These are phyloP conservation scores for Habrosyne pyritoides DNA, from an alignment of 2,888 invertebrate genomes.

Conservation along the genomic window DNA sequence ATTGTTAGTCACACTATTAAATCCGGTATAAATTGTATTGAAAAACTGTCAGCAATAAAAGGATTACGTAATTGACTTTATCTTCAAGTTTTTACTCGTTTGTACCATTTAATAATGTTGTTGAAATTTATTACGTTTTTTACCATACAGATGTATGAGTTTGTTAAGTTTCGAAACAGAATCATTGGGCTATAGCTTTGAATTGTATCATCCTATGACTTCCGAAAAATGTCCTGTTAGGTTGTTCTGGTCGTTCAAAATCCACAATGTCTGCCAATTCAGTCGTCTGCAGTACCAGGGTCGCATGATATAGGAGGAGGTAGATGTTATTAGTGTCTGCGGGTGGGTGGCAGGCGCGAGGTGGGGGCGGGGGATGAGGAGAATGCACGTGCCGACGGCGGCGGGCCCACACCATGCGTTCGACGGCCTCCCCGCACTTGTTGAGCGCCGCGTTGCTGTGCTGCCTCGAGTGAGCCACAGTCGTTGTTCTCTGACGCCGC, in stretches of 20 bases:
- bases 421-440: constrained; percentile 71
- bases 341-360: constrained; percentile 35
- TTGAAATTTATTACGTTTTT: background rate
- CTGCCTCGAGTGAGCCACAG: constrained; percentile 16
- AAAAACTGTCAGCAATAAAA: background rate
- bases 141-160: background rate
- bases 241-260: constrained; percentile 39
- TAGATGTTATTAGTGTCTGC: constrained; percentile 50
- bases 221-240: background rate
- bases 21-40: constrained; percentile 2
- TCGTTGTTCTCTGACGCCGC: constrained; percentile 26
- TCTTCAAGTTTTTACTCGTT: background rate
- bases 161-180: background rate
- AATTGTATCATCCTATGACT: background rate
- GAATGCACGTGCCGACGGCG: constrained; percentile 76
- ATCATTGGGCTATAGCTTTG: background rate
- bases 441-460: constrained; percentile 56
- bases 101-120: background rate
- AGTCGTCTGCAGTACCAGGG: constrained; percentile 67
- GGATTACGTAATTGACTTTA: background rate
- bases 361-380: constrained; percentile 38
- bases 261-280: constrained; percentile 79
- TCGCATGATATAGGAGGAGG: constrained; percentile 56
- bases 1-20: constrained; percentile 24
- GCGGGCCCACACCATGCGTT: constrained; percentile 66